These are phyloP conservation scores for Nephrotoma guestfalica DNA, from an alignment of 2,888 invertebrate genomes.

Conservation along the genomic window DNA sequence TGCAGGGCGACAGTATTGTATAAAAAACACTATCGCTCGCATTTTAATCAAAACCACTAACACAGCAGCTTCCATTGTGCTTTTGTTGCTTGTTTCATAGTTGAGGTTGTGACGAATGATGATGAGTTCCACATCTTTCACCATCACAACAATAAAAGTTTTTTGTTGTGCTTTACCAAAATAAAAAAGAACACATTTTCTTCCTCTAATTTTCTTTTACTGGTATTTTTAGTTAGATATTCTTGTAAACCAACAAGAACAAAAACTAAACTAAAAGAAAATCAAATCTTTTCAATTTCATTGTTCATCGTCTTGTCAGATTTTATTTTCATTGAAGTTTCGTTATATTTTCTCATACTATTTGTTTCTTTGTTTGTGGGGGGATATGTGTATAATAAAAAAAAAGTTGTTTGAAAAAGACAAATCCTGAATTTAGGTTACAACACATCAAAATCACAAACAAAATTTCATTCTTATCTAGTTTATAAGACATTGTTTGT, in stretches of 20 bases:
- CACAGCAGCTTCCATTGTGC: not conserved
- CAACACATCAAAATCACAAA: not conserved
- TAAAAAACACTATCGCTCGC: not conserved
- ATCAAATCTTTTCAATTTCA: not conserved
- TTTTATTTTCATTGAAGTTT: not conserved
- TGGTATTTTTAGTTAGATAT: not conserved
- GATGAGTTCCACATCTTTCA: not conserved
- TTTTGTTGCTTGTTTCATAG: not conserved
- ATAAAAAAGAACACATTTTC: not conserved
- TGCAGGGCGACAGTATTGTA: not conserved
- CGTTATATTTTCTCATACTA: not conserved
- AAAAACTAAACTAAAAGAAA: not conserved
- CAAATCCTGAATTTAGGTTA: constrained; percentile 3
- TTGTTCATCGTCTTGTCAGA: not conserved
- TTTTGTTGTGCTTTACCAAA: not conserved
- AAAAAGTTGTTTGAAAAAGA: not conserved
- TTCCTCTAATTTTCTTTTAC: not conserved
- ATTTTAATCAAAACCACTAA: not conserved
- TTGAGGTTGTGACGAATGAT: not conserved
- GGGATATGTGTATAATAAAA: not conserved
- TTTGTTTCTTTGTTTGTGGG: not conserved
- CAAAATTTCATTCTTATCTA: not conserved
- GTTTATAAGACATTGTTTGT: not conserved
- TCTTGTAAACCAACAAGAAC: not conserved
- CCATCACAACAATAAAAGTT: not conserved